These are phyloP conservation scores for Acrocephalus arundinaceus DNA, from an alignment of 2,113 vertebrate genomes.

Conservation along the genomic window DNA sequence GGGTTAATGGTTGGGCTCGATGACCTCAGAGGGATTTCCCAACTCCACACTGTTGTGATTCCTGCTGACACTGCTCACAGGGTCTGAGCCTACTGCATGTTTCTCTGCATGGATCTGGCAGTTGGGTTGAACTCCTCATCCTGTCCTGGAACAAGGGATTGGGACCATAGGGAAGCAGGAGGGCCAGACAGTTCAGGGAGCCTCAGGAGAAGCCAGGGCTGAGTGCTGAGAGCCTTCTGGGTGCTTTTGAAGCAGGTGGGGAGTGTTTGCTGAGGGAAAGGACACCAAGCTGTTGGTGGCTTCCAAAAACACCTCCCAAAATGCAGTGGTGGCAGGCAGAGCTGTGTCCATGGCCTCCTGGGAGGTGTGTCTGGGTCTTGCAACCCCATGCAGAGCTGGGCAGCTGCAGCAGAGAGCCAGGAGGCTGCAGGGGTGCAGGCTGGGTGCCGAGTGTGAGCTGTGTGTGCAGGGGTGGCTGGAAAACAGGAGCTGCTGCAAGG, in stretches of 20 bases:
- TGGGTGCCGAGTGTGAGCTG: neutral
- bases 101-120: neutral
- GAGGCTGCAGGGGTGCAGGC: accelerated
- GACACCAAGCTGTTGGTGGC: neutral
- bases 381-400: neutral
- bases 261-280: neutral
- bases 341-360: accelerated
- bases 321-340: neutral
- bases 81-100: neutral
- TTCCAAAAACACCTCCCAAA: neutral
- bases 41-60: neutral
- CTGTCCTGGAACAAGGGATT: neutral
- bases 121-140: neutral
- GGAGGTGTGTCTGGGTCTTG: neutral
- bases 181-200: neutral
- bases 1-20: neutral
- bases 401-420: neutral
- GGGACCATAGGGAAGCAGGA: neutral
- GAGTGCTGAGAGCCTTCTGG: neutral
- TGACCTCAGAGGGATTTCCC: neutral
- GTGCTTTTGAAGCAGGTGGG: neutral
- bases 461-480: neutral
- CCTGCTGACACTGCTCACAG: accelerated
- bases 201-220: neutral
- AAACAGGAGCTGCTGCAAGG: neutral